phyloP scores from a whole-genome alignment of 2,797 vertebrate genomes.

The Enteromius trimaculatus region DNA sequence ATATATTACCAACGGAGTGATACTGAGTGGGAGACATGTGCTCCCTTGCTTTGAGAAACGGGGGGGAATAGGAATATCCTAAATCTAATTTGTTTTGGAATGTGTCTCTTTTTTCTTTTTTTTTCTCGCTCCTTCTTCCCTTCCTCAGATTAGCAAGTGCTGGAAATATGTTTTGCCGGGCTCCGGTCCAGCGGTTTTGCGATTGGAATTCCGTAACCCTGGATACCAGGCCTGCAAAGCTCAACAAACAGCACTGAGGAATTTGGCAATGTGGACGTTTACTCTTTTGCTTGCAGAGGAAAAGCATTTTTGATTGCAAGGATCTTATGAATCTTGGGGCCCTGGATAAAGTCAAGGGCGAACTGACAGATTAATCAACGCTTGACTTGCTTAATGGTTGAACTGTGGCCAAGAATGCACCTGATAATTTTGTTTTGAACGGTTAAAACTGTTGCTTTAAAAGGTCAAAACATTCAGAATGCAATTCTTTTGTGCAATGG shows the following conservation, averaged over 20 bases:
- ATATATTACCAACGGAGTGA: conserved; percentile 64
- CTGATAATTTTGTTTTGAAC: conserved; percentile 17
- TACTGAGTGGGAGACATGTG: conserved; percentile 53
- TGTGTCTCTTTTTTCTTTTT: conserved; percentile 18
- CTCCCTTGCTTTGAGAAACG: conserved; percentile 46
- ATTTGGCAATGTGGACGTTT: conserved; percentile 73
- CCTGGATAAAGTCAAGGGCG: conserved; percentile 20
- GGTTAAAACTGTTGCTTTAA: conserved; percentile 16
- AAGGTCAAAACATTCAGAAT: conserved; percentile 11
- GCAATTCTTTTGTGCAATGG: background rate
- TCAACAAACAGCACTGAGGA: conserved; percentile 74
- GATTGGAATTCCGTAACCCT: conserved; percentile 69
- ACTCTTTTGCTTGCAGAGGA: conserved; percentile 57
- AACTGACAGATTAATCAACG: conserved; percentile 35
- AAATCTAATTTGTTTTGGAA: conserved; percentile 51
- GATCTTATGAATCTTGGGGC: conserved; percentile 33
- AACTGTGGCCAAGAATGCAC: conserved; percentile 23
- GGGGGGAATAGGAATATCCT: conserved; percentile 37
- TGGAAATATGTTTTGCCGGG: conserved; percentile 63
- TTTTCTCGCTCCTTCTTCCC: conserved; percentile 30
- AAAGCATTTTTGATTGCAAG: conserved; percentile 52
- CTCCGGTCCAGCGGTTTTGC: conserved; percentile 63
- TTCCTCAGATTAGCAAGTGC: conserved; percentile 57
- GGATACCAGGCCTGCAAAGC: conserved; percentile 67
- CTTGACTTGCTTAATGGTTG: conserved; percentile 43